Percentiles rank a stretch among this genome's conserved stretches.
Conservation (phyloP, 2,888 invertebrate species). For the Aspidiotus rigidus region DNA sequence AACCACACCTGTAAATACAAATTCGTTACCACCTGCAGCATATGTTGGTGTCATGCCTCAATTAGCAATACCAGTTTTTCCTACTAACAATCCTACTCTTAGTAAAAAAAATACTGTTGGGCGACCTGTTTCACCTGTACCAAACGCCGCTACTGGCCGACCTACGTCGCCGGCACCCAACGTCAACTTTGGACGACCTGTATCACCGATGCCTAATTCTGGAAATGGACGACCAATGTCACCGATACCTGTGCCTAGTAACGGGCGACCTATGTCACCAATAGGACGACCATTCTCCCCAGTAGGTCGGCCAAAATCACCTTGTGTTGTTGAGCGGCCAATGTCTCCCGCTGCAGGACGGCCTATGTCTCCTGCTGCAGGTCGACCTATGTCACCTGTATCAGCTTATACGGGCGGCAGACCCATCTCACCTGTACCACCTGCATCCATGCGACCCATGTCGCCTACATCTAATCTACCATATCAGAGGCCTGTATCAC, state of each 20-base stretch:
- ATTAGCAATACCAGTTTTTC: constrained; percentile 32
- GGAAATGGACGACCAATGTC: constrained; percentile 5
- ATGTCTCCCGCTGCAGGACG: background rate
- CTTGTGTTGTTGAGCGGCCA: background rate
- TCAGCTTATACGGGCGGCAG: too few species aligned
- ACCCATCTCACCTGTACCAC: background rate
- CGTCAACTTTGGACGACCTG: constrained; percentile 35
- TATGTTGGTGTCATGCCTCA: constrained; percentile 36
- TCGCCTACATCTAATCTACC: background rate
- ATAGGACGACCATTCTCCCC: background rate
- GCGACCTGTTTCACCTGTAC: background rate
- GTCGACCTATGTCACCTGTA: background rate
- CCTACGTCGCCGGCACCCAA: constrained; percentile 32
- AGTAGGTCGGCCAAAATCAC: background rate
- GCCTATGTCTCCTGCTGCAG: background rate
- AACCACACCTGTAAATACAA: constrained; percentile 27
- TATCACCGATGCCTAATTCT: constrained; percentile 1
- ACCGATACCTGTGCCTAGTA: background rate
- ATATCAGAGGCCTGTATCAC: constrained; percentile 1
- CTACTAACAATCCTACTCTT: constrained; percentile 4
- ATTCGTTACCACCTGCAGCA: constrained; percentile 36
- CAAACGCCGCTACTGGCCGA: background rate
- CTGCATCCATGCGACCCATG: background rate
- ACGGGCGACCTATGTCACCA: constrained; percentile 20
- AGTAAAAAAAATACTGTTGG: background rate